Evolutionary conservation across 1,140 invertebrate genomes (phyloP), one percentile per base, ranked within the genome.

Genomic region (Oryctes rhinoceros): DNA sequence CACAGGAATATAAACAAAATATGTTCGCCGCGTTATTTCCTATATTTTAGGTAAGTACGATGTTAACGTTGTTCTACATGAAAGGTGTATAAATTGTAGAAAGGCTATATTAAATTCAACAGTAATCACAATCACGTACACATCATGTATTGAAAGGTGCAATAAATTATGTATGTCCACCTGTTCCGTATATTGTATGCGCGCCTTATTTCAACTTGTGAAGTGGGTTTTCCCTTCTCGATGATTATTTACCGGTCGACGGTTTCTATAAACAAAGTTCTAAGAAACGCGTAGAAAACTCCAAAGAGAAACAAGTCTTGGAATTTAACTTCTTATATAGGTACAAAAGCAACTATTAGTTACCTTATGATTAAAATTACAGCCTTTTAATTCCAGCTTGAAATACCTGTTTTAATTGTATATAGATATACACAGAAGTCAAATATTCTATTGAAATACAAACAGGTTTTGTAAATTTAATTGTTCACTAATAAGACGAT

Each of bases 221-320:
- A 24, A 71, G 65, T 71, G 65, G 65, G 65, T 71, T 71, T 71
- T 37, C 35, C 65, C 65, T 71, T 2, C 4, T 35, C 24, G 15
- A 15, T 71, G 24, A 71, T 71, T 71, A 13, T 24, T 5, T 67
- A 20, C 13, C 0, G 13, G 1, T 11, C 9, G 24, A 30, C 9
- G 11, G 65, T 71, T 71, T 35, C 53, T 62, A 30, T 13, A 35
- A 5, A 30, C 65, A 30, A 24, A 37, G 4, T 71, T 71, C 11
- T 30, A 71, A 71, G 65, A 71, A 62, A 71, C 65, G 10, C 20
- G 10, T 30, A 71, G 65, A 71, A 71, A 71, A 24, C 4, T 2
- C 20, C 15, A 59, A 18, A 59, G 24, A 71, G 65, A 71, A 35
- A 30, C 13, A 71, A 24, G 35, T 30, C 24, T 30, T 9, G 11